Evolutionary conservation across 2,888 invertebrate species (phyloP), one percentile per base, ranked within the genome.

Genomic region (Tetranychus truncatus): DNA sequence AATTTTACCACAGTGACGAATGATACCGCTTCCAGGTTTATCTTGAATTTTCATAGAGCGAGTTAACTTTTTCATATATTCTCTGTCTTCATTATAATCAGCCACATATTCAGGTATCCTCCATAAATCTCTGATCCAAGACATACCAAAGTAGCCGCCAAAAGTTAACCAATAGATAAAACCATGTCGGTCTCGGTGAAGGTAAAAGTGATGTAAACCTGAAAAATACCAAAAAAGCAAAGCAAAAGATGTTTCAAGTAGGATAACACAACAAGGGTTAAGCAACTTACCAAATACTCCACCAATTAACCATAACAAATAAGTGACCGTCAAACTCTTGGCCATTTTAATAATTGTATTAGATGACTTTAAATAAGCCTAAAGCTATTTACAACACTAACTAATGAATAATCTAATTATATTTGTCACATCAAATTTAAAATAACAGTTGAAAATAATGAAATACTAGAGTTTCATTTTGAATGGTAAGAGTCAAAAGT

Each of bases 121-220:
- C 80, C 91, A 90, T 1, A 92, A 82, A 82, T 96, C 96, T 8
- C 89, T 86, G 1, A 95, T 80, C 91, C 93, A 94, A 9, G 95
- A 95, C 20, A 91, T 81, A 0, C 92, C 91, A 80, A 88, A 85
- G 81, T 91, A 91, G 5, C 94, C 94, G 1, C 91, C 94, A 21
- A 91, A 83, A 0, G 92, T 91, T 76, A 89, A 88, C 88, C 91
- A 91, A 88, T 91, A 92, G 0, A 94, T 85, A 81, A 95, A 91
- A 0, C 92, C 95, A 80, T 96, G 96, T 34, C 88, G 86, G 83
- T 95, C 92, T 76, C 95, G 86, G 75, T 88, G 87, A 78, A 96
- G 84, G 83, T 96, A 96, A 80, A 95, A 87, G 82, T 95, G 92
- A 83, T 96, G 96, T 6, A 91, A 84, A 0, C 95, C 95, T 46